Percentiles rank a stretch among this genome's conserved stretches.
Conservation (phyloP, 2,113 vertebrate species). For the Petaurus breviceps region DNA sequence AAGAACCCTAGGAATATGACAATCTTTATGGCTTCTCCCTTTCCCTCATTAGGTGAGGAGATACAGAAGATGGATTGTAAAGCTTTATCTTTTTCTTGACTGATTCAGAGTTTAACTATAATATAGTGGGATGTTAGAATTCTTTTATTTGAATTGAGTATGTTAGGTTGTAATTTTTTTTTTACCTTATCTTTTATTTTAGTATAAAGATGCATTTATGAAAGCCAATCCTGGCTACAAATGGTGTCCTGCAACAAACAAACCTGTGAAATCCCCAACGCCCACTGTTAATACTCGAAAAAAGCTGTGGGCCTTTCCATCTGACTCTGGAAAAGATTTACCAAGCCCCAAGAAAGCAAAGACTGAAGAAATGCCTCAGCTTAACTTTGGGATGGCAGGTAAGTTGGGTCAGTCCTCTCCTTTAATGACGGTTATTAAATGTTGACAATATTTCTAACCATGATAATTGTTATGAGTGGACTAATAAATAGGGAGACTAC, state of each 20-base stretch:
- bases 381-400: conserved; percentile 99
- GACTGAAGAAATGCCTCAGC: conserved; percentile 93
- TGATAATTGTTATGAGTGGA: not conserved
- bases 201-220: conserved; percentile 99
- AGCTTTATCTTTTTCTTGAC: not conserved
- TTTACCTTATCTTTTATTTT: conserved; percentile 72
- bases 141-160: not conserved
- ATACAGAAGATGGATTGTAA: not conserved
- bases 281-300: conserved; percentile 91
- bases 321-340: conserved; percentile 91
- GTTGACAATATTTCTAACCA: conserved; percentile 30
- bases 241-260: conserved; percentile 98
- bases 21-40: not conserved
- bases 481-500: not conserved
- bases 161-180: not conserved
- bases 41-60: not conserved
- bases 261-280: conserved; percentile 93
- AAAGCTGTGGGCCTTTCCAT: conserved; percentile 93
- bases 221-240: conserved; percentile 99
- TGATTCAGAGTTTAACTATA: not conserved
- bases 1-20: not conserved
- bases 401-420: conserved; percentile 68
- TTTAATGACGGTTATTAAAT: not conserved
- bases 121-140: not conserved
- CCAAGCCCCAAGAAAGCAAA: conserved; percentile 92